Base-by-base conservation (phyloP, 1,140 invertebrate species). In the Brachionus rotundiformis region DNA sequence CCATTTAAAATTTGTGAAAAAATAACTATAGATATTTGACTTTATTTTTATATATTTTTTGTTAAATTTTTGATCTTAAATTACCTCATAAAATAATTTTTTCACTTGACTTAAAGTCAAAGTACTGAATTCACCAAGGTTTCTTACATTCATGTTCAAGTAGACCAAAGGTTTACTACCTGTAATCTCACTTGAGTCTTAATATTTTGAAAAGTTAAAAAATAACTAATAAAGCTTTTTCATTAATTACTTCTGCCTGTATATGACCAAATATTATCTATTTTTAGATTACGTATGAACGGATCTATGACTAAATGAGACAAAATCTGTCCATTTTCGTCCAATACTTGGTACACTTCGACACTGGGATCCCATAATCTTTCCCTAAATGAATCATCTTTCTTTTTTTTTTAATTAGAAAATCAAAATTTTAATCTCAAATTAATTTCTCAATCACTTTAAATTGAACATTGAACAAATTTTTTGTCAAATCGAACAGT, bases 391-490 rank as follows among this genome's bases (percentile, higher is more conserved):
- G 19, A 41, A 27, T 73, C 68, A 73, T 41, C 39, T 73, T 73
- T 73, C 68, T 73, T n/a, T n/a, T n/a, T n/a, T n/a, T n/a, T n/a
- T n/a, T n/a, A n/a, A n/a, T 2, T 27, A 5, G 8, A 25, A 23
- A 63, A 23, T 3, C 8, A 61, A 23, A 61, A 23, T 19, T 27
- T 61, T 31, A 11, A 65, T 68, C 36, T 36, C 36, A 31, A 63
- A 7, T 49, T 0, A 49, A 16, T 49, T 16, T 16, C 1, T 25
- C 4, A 33, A n/a, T 76, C 83, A 88, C 86, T 82, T 92, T 90
- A 75, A 96, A 93, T 83, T 91, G 90, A n/a, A 97, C 91, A 71
- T 92, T 91, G 86, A 96, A 97, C 4, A 96, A 87, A 44, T 90
- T 90, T 83, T 92, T 91, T 83, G 91, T 91, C 3, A 96, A 86